Conservation (phyloP, 2,797 vertebrate genomes). For the Leucoraja ocellata region DNA sequence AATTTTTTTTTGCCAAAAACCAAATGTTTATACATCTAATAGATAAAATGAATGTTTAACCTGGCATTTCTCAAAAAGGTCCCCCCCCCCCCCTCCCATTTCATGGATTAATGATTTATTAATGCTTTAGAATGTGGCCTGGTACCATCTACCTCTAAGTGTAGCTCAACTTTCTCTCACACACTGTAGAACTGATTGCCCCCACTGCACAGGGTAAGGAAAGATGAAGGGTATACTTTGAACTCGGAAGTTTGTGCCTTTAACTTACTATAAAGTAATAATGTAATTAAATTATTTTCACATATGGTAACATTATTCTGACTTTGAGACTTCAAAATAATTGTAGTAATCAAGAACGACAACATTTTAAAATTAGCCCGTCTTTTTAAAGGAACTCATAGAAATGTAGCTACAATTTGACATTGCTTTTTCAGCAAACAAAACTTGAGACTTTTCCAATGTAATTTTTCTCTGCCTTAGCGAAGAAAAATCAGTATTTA, state of each 20-base stretch:
- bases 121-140: slow-evolving; percentile 7
- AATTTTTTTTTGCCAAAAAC: background rate
- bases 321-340: slow-evolving; percentile 22
- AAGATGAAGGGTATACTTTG: background rate
- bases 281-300: slow-evolving; percentile 7
- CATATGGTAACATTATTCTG: slow-evolving; percentile 22
- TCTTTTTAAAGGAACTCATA: background rate
- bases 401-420: slow-evolving; percentile 22
- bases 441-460: background rate
- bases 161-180: background rate
- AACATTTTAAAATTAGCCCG: slow-evolving; percentile 2
- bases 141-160: background rate
- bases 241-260: slow-evolving; percentile 4
- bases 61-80: background rate
- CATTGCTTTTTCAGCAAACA: background rate
- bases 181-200: background rate
- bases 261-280: background rate
- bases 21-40: background rate
- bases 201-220: background rate
- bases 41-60: slow-evolving; percentile 10
- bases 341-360: slow-evolving; percentile 5
- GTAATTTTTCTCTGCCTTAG: background rate
- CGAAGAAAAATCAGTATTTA: background rate
- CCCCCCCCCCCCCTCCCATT: background rate
- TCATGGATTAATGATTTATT: slow-evolving; percentile 25